Conservation (phyloP, 2,113 vertebrate species). For the Pseudopodoces humilis region DNA sequence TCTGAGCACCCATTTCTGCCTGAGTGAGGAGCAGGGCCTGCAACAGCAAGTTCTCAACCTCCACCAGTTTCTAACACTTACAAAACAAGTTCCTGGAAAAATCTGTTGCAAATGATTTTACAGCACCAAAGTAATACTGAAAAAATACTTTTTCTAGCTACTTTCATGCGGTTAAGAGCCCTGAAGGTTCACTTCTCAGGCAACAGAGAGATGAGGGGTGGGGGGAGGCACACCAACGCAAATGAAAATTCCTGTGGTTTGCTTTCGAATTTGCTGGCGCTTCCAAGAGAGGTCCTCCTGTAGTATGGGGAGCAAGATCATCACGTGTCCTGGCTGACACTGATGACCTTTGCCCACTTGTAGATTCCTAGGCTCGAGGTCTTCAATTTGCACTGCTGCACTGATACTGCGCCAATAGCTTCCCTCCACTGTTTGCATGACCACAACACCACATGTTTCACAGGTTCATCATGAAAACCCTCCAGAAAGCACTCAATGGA, state of each 20-base stretch:
- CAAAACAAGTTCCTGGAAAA: not conserved
- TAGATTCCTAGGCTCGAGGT: not conserved
- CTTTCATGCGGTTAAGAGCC: constrained; percentile 41
- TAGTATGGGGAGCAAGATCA: not conserved
- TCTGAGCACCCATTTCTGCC: not conserved
- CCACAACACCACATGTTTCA: not conserved
- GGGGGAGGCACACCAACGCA: not conserved
- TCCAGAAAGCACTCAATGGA: not conserved
- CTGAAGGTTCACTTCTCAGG: constrained; percentile 25
- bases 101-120: not conserved
- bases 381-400: not conserved
- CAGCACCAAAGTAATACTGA: not conserved
- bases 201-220: not conserved
- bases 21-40: not conserved
- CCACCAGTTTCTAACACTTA: not conserved
- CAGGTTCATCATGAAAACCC: not conserved
- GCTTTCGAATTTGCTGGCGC: constrained; percentile 2
- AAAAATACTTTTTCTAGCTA: constrained; percentile 32
- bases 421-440: not conserved
- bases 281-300: not conserved
- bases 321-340: not conserved
- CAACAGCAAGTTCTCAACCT: constrained; percentile 17
- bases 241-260: constrained; percentile 58
- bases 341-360: not conserved
- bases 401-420: not conserved